phyloP scores from a whole-genome alignment of 1,140 invertebrate species.

The Danaus plexippus region DNA sequence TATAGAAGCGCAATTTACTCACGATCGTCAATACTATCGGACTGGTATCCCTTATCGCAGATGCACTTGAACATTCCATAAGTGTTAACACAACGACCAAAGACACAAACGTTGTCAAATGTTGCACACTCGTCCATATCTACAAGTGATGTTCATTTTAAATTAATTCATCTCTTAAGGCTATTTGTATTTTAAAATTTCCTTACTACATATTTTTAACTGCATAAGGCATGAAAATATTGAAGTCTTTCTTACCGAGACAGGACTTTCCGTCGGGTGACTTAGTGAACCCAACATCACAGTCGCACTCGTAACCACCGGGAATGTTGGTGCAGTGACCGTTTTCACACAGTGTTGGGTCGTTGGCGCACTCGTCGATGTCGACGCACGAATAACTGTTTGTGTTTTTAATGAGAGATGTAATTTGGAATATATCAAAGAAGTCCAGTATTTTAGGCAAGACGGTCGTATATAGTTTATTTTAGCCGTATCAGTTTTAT shows the following conservation, averaged over 20 bases:
- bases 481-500: too few relatives aligned
- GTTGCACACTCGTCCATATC: conserved; percentile 85
- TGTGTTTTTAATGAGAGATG: neutral
- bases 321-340: conserved; percentile 87
- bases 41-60: conserved; percentile 87
- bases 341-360: conserved; percentile 79
- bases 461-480: too few relatives aligned
- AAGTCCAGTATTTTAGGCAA: too few relatives aligned
- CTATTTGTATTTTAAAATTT: too few relatives aligned
- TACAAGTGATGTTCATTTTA: conserved; percentile 38
- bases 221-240: too few relatives aligned
- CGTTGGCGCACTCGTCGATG: conserved; percentile 89
- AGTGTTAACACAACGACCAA: conserved; percentile 88
- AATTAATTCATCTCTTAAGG: too few relatives aligned
- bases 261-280: conserved; percentile 77
- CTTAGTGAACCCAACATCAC: conserved; percentile 84
- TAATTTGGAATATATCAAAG: conserved; percentile 1
- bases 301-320: conserved; percentile 89
- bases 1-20: conserved; percentile 20
- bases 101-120: conserved; percentile 90
- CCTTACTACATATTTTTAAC: too few relatives aligned
- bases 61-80: conserved; percentile 91
- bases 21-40: conserved; percentile 76
- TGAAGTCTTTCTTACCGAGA: conserved; percentile 67
- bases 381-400: conserved; percentile 72